A percentile compares a stretch with the other conserved stretches of the same genome.
phyloP scores from a whole-genome alignment of 1,140 invertebrate genomes.

The Reticulitermes speratus region DNA sequence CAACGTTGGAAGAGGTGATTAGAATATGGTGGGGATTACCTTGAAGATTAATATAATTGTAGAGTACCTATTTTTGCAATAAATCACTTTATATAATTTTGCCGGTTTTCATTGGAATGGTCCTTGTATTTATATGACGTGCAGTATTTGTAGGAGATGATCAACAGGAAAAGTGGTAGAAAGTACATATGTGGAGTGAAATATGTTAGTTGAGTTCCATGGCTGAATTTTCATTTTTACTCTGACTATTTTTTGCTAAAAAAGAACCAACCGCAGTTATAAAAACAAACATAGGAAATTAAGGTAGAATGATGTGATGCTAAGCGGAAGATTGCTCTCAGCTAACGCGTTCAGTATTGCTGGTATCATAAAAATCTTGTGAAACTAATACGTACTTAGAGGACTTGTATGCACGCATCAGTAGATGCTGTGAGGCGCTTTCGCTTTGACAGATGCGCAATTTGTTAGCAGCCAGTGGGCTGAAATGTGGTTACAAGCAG shows the following conservation, averaged over 20 bases:
- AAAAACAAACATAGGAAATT: neutral
- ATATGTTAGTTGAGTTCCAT: no score
- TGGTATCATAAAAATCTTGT: neutral
- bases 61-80: no score
- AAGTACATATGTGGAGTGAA: no score
- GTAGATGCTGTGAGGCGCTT: neutral
- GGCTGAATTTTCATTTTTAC: neutral
- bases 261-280: neutral
- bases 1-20: no score
- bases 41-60: no score
- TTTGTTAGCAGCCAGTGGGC: slow-evolving; percentile 13
- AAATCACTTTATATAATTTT: no score
- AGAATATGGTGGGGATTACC: no score
- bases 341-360: neutral
- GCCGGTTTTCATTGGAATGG: no score
- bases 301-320: neutral
- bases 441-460: slow-evolving; percentile 3
- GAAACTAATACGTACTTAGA: neutral
- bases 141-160: no score
- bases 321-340: neutral
- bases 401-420: neutral
- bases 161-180: no score
- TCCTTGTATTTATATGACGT: no score
- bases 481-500: slow-evolving; percentile 10
- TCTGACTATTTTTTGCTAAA: neutral